Evolutionary conservation across 2,113 vertebrate species (phyloP), one percentile per base, ranked within the genome.

Genomic region (Smithornis capensis): DNA sequence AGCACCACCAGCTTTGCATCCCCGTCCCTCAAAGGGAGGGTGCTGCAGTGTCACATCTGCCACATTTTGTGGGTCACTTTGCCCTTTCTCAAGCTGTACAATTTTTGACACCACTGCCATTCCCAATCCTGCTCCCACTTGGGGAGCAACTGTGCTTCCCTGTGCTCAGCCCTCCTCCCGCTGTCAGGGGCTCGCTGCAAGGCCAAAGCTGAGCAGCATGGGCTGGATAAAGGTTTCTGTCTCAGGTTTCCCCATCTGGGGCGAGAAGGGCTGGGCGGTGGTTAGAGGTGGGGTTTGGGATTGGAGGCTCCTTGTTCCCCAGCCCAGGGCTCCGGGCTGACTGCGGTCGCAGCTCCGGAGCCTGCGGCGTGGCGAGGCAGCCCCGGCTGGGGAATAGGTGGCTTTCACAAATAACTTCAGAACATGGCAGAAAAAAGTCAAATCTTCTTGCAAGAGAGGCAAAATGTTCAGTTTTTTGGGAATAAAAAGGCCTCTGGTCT

Each of bases 41-140:
- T 33, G 47, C 67, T 28, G n/a, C 0, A 0, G 8, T 35, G 74
- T 33, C 4, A 0, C 2, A 0, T 23, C 62, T 35, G 49, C 55
- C 11, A 1, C 6, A 0, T 35, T 68, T 25, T 22, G 21, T 14
- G 75, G 44, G 16, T 74, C 76, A 19, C 31, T 15, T 52, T 45
- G 22, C 14, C 56, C 42, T 79, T 79, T 55, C 22, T 28, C 25
- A 42, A 33, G 10, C 74, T 7, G 1, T 9, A 12, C n/a, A 17
- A 1, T 9, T 75, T 84, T 14, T 3, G 60, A 69, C 27, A 37
- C 31, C 68, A 0, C 6, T 4, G 3, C 24, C 7, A 0, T 42
- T 71, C 25, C 23, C 14, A 5, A 1, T 33, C 8, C 3, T 12
- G 29, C 42, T 60, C 59, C 49, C 81, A 29, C 13, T 1, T 19